Percentiles rank a stretch among this genome's conserved stretches.
Conservation (phyloP, 2,797 vertebrate species). For the Chloroceryle inda region DNA sequence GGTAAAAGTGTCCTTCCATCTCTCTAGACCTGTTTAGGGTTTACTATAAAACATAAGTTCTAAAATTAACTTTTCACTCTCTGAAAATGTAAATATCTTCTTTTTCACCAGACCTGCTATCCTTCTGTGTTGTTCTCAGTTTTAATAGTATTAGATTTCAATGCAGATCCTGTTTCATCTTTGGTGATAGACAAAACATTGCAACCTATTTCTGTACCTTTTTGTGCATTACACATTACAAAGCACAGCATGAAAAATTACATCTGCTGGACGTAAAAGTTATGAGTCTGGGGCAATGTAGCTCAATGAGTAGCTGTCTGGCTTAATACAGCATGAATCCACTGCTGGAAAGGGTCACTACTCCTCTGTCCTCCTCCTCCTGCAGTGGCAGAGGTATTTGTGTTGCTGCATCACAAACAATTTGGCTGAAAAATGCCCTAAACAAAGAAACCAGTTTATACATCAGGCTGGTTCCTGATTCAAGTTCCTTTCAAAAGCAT, state of each 20-base stretch:
- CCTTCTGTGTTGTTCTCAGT: rapidly evolving
- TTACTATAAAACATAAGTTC: background rate
- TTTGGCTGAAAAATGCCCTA: background rate
- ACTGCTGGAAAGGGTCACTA: background rate
- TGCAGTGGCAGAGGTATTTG: background rate
- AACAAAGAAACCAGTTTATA: background rate
- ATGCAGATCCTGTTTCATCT: background rate
- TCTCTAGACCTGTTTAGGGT: background rate
- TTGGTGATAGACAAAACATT: background rate
- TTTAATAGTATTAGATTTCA: background rate
- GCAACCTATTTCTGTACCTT: background rate
- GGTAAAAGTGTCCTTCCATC: background rate
- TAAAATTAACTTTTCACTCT: background rate
- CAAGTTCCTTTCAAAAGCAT: background rate
- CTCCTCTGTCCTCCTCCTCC: background rate
- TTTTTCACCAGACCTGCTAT: background rate
- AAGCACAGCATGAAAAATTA: background rate
- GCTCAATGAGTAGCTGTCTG: background rate
- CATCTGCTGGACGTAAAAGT: background rate
- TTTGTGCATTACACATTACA: background rate
- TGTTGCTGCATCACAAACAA: rapidly evolving
- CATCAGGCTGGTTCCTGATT: background rate
- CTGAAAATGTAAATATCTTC: background rate
- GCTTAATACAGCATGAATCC: background rate
- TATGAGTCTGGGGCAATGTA: background rate